These are phyloP conservation scores for Coreius guichenoti DNA, from an alignment of 2,797 vertebrate species.

Conservation along the genomic window DNA sequence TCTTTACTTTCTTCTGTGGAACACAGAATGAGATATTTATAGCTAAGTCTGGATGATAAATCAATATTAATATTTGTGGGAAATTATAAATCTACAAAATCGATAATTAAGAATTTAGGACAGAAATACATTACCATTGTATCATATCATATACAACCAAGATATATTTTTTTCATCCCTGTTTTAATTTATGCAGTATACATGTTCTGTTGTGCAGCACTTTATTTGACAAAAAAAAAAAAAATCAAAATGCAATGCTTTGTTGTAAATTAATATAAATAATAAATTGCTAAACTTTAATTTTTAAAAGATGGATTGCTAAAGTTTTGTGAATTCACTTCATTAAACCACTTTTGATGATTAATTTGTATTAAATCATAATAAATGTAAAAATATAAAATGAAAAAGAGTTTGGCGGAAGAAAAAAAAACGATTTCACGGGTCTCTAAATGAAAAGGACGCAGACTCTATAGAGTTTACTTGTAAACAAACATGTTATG, in stretches of 20 bases:
- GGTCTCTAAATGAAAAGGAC: background rate
- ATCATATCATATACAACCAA: background rate
- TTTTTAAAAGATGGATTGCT: background rate
- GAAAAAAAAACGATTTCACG: background rate
- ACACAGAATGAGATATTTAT: background rate
- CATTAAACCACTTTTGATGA: background rate
- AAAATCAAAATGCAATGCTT: background rate
- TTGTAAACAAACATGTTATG: background rate
- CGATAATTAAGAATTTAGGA: too few relatives aligned
- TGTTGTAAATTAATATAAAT: background rate
- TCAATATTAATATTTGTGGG: too few relatives aligned
- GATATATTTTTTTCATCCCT: background rate
- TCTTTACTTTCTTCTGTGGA: background rate
- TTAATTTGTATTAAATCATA: background rate
- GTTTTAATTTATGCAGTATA: background rate
- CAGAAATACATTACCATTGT: too few relatives aligned
- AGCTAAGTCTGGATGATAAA: background rate
- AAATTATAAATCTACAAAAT: too few relatives aligned
- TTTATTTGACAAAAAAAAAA: background rate
- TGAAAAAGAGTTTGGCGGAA: background rate
- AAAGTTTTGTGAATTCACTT: background rate
- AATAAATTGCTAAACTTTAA: background rate
- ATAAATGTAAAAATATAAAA: background rate
- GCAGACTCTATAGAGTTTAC: background rate
- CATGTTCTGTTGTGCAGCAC: background rate